Base-by-base conservation (phyloP, 2,113 vertebrate genomes). In the Asarcornis scutulata region DNA sequence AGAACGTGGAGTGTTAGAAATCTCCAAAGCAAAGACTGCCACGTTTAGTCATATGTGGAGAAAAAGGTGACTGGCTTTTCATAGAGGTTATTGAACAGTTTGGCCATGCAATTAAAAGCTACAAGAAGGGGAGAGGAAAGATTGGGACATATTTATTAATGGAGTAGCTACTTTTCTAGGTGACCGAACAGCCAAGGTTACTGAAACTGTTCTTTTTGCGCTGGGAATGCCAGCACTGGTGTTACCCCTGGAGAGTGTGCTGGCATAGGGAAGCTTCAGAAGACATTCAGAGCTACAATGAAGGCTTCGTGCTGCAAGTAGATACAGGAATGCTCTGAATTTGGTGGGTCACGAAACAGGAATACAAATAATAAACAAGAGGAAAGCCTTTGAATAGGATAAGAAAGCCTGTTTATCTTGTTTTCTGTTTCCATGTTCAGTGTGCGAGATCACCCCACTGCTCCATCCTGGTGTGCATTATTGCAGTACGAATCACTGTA, bases 391-490 rank as follows among this genome's bases (percentile, higher is more conserved):
- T 1, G 2, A 56, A 52, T 46, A 14, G 56, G 17, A 34, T 5
- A 38, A 25, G 23, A 26, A 75, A 15, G 13, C 44, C 31, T 44
- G 32, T 38, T 80, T 22, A 36, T 62, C 44, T 40, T 63, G 13
- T 22, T 11, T 71, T 76, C 42, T 5, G 4, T 40, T 82, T 25
- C 38, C 14, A 1, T 5, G 4, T 58, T 50, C 4, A 4, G 6
- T 31, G 5, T 34, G 16, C 0, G 1, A 64, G n/a, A 25, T 40
- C 17, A 4, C 20, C 32, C 29, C 4, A 1, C 42, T 32, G 58
- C n/a, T 29, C 52, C n/a, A 50, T 40, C 44, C n/a, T 1, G 2
- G 7, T 34, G 12, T 53, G 60, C 67, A 9, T 52, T 53, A 23
- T 2, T 63, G 59, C 23, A 8, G 0, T 4, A 14, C 9, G 66